Base-by-base conservation (phyloP, 2,888 invertebrate species). In the Tortricodes alternella region DNA sequence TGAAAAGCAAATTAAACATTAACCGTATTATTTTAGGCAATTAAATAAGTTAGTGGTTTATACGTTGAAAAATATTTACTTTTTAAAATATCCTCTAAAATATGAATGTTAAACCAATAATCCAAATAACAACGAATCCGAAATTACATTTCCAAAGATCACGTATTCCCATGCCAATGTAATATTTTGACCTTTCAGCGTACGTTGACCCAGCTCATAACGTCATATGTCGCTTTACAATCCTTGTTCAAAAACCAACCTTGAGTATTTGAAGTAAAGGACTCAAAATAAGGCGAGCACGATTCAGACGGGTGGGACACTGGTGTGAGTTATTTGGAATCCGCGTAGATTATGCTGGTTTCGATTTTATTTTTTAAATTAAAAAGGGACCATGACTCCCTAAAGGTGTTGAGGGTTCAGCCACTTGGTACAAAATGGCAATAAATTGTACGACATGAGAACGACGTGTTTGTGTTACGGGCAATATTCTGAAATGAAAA, bases 291-390 rank as follows among this genome's bases (percentile, higher is more conserved):
- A 4, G n/a, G 13, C 19, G 1, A 16, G 15, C 6, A 0, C 1
- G 9, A 4, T 35, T 8, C 1, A 24, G 8, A 16, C n/a, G 27
- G 27, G 2, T 13, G 15, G 13, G 15, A 35, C 27, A 21, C 43
- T 38, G 37, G 49, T 38, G 21, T 21, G 43, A 44, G 43, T 38
- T 49, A 50, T 56, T 32, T 38, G 44, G 49, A 35, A 38, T 38
- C 63, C 61, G 41, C 43, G 56, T 62, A 64, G 63, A 64, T 56
- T 63, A 52, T 59, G 46, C 58, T 65, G 62, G 67, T 70, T 75
- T 78, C 73, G 75, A 78, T 76, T 78, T 78, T 74, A 73, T 71
- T 68, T 70, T 68, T 68, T 70, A 78, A 78, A 78, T 78, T 78
- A 78, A 78, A 76, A 74, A 71, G 78, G 78, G 78, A 78, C 76